Percentiles rank a stretch among this genome's conserved stretches.
Conservation (phyloP, 2,888 invertebrate species). For the Pristionchus fissidentatus region DNA sequence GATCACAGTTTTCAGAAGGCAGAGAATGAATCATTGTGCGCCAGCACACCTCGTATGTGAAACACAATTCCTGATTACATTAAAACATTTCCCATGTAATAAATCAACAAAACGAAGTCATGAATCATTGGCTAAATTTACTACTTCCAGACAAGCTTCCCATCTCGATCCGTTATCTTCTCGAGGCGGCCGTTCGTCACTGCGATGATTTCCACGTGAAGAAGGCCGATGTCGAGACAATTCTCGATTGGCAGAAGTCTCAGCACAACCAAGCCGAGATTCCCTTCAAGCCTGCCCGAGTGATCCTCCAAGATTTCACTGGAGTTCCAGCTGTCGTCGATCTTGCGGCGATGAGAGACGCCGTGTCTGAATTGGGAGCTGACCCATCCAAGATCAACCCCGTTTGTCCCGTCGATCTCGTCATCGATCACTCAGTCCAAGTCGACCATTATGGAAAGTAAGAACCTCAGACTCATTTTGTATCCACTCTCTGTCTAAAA, state of each 20-base stretch:
- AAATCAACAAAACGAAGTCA: too few species aligned
- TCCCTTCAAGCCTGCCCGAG: slow-evolving; percentile 94
- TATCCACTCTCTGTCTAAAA: background rate
- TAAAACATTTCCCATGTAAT: too few species aligned
- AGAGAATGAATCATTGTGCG: too few species aligned
- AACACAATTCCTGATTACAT: too few species aligned
- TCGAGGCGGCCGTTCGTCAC: slow-evolving; percentile 95
- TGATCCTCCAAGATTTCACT: slow-evolving; percentile 88
- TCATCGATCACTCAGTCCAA: slow-evolving; percentile 98
- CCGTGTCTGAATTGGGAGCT: slow-evolving; percentile 88
- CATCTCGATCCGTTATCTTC: slow-evolving; percentile 89
- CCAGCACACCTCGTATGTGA: too few species aligned
- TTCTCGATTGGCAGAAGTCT: slow-evolving; percentile 89
- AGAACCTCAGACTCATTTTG: slow-evolving; percentile 47
- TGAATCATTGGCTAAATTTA: background rate
- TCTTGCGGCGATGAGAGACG: slow-evolving; percentile 98
- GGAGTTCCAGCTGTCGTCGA: slow-evolving; percentile 99
- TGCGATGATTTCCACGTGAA: slow-evolving; percentile 94
- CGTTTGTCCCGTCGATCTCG: slow-evolving; percentile 94
- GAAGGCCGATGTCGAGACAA: slow-evolving; percentile 87
- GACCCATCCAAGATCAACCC: slow-evolving; percentile 95
- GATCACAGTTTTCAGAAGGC: too few species aligned
- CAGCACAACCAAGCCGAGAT: slow-evolving; percentile 86
- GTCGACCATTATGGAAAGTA: slow-evolving; percentile 87
- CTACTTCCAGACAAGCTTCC: slow-evolving; percentile 82